Percentiles rank a stretch among this genome's conserved stretches.
Conservation (phyloP, 1,140 invertebrate species). For the Drosophila auraria region DNA sequence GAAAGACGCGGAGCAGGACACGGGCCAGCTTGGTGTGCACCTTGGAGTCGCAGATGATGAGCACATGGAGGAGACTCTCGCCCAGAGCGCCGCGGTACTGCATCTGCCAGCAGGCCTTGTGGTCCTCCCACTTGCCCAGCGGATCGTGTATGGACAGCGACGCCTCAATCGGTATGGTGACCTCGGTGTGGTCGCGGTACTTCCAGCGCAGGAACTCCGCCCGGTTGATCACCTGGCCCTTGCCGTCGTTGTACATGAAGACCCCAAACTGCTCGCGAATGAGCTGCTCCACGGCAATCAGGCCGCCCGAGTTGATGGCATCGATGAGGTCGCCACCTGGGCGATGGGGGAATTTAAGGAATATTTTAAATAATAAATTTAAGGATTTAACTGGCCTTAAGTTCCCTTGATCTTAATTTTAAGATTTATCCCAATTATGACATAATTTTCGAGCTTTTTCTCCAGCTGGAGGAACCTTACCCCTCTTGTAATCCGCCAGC, state of each 20-base stretch:
- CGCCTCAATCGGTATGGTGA: constrained; percentile 93
- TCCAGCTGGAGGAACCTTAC: constrained; percentile 65
- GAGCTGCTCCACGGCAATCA: constrained; percentile 93
- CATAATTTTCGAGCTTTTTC: neutral
- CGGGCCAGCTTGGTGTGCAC: constrained; percentile 90
- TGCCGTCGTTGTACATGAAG: constrained; percentile 95
- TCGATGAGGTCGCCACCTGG: constrained; percentile 92
- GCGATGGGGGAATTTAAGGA: too few species aligned
- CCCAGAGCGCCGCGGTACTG: constrained; percentile 97
- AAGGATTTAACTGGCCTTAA: too few species aligned
- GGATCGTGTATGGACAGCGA: constrained; percentile 93
- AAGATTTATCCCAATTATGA: too few species aligned
- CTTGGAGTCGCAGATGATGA: constrained; percentile 97
- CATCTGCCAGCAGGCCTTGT: constrained; percentile 98
- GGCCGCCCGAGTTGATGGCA: constrained; percentile 93
- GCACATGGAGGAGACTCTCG: constrained; percentile 96
- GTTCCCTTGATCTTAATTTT: too few species aligned
- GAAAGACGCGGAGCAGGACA: constrained; percentile 95
- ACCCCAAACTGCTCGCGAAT: constrained; percentile 95
- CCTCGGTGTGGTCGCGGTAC: constrained; percentile 93
- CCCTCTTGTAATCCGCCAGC: constrained; percentile 95
- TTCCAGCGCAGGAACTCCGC: constrained; percentile 97
- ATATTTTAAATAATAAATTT: too few species aligned
- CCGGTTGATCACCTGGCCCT: constrained; percentile 94
- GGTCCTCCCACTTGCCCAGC: constrained; percentile 93